phyloP scores from a whole-genome alignment of 2,888 invertebrate genomes.

The Ophion costatus region DNA sequence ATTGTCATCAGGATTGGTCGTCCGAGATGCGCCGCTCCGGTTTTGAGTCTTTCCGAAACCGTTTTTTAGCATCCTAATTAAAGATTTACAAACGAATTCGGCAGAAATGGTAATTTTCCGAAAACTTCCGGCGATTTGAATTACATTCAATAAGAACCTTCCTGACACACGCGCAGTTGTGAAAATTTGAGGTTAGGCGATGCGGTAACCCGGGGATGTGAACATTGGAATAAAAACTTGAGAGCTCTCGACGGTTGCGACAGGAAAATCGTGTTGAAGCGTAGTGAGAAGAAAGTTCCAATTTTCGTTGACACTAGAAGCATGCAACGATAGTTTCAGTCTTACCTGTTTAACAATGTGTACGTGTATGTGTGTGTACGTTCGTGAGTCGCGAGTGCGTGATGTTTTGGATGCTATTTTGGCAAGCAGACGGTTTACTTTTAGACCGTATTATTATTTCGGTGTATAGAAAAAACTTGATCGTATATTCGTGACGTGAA shows the following conservation, averaged over 20 bases:
- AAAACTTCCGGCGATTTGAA: not conserved
- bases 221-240: not conserved
- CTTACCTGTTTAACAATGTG: conserved; percentile 41
- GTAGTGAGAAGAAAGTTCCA: not conserved
- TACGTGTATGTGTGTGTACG: conserved; percentile 8
- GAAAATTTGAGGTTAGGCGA: conserved; percentile 30
- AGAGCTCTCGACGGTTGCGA: not conserved
- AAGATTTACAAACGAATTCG: not conserved
- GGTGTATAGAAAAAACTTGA: conserved; percentile 48
- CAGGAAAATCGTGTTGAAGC: not conserved
- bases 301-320: not conserved
- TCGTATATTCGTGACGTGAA: conserved; percentile 14
- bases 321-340: conserved; percentile 10
- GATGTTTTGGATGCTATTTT: conserved; percentile 58
- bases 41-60: not conserved
- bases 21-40: not conserved
- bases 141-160: not conserved
- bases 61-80: not conserved
- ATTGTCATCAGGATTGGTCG: not conserved
- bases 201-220: conserved; percentile 1
- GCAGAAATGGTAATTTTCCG: not conserved
- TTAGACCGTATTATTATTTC: conserved; percentile 39
- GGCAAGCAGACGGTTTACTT: conserved; percentile 52
- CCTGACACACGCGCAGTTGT: not conserved
- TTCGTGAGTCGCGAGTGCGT: conserved; percentile 10